These are phyloP conservation scores for Sorex maritimensis DNA, from an alignment of 2,797 vertebrate species.

Conservation along the genomic window DNA sequence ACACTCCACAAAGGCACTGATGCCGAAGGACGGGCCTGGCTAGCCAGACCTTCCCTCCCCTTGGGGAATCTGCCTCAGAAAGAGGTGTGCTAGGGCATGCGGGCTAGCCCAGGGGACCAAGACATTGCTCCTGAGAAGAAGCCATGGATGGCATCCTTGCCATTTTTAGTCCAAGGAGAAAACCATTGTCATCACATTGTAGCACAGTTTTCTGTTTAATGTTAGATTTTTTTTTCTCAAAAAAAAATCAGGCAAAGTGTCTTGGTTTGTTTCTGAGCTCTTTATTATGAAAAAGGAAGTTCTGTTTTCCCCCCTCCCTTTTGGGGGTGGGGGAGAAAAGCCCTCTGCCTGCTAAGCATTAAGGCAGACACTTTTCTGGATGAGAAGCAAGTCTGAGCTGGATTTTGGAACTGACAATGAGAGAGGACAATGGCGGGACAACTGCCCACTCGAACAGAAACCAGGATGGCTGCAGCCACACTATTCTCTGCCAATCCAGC, in stretches of 20 bases:
- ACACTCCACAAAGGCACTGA: slow-evolving; percentile 82
- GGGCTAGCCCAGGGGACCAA: slow-evolving; percentile 64
- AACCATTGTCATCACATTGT: slow-evolving; percentile 33
- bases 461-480: slow-evolving; percentile 85
- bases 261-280: slow-evolving; percentile 77
- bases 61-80: slow-evolving; percentile 52
- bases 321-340: slow-evolving; percentile 73
- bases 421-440: slow-evolving; percentile 60
- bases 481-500: slow-evolving; percentile 89
- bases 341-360: slow-evolving; percentile 74
- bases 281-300: slow-evolving; percentile 40
- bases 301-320: slow-evolving; percentile 71
- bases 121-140: slow-evolving; percentile 61
- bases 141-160: slow-evolving; percentile 64
- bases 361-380: slow-evolving; percentile 83
- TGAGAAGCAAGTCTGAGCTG: slow-evolving; percentile 80
- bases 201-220: slow-evolving; percentile 42
- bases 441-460: slow-evolving; percentile 83
- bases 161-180: slow-evolving; percentile 76
- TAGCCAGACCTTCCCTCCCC: slow-evolving; percentile 53
- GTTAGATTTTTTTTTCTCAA: not conserved
- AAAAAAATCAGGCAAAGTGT: slow-evolving; percentile 71
- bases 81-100: slow-evolving; percentile 45
- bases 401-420: slow-evolving; percentile 75
- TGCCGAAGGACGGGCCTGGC: slow-evolving; percentile 31